These are phyloP conservation scores for Gila orcuttii DNA, from an alignment of 2,113 vertebrate species.

Conservation along the genomic window DNA sequence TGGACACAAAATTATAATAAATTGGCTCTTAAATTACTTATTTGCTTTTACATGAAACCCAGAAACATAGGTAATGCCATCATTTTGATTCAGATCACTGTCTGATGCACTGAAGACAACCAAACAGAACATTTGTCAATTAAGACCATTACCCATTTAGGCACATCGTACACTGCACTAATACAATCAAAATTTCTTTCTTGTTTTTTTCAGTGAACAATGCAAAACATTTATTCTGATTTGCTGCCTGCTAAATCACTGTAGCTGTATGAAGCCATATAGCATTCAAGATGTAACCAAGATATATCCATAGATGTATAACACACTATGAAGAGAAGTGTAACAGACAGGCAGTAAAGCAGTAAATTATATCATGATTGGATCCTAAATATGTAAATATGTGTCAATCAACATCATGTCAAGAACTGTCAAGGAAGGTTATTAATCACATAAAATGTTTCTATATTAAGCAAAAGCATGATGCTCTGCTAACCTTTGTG, in stretches of 20 bases:
- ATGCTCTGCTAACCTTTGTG: constrained; percentile 11
- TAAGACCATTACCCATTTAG: constrained; percentile 10
- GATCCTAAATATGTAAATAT: background rate
- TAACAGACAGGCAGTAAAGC: background rate
- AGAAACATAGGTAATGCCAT: constrained; percentile 17
- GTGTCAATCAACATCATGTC: background rate
- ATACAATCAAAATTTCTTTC: background rate
- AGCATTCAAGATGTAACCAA: background rate
- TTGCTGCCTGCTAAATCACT: background rate
- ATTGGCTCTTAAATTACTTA: constrained; percentile 2
- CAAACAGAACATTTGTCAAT: constrained; percentile 40
- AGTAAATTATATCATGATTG: background rate
- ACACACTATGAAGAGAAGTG: background rate
- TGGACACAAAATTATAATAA: constrained; percentile 6
- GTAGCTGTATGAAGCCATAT: background rate
- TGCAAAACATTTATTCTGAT: background rate
- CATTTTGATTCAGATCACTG: constrained; percentile 21
- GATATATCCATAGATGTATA: background rate
- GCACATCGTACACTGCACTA: background rate
- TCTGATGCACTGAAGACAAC: background rate
- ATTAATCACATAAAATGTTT: background rate
- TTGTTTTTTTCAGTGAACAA: background rate
- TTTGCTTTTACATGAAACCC: background rate
- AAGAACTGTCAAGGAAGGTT: background rate
- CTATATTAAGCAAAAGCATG: constrained; percentile 33